Evolutionary conservation across 2,113 vertebrate genomes (phyloP), one percentile per base, ranked within the genome.

Genomic region (Cynocephalus volans): DNA sequence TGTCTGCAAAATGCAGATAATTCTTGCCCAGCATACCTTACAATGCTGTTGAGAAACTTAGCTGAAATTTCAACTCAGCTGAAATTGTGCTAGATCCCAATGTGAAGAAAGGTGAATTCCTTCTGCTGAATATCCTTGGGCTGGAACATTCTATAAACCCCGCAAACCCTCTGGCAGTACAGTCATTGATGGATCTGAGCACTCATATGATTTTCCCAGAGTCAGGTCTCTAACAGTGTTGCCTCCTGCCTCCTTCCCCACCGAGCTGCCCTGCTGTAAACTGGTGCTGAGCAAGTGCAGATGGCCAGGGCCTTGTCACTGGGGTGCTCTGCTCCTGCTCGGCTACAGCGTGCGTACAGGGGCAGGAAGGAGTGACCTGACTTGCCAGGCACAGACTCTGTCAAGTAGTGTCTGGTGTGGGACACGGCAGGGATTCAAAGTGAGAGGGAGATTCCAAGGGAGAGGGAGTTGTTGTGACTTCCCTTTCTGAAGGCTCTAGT

Each of bases 161-260:
- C 6, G 2, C 23, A 45, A 1, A 24, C 36, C 45, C 33, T 33
- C 60, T 18, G 5, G 23, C 64, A 48, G 80, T 36, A 28, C 6
- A 58, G 79, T 52, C 60, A 15, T 33, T 41, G 64, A 50, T 15
- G 4, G 45, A 58, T 60, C 36, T 65, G 73, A 21, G 65, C 0
- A 0, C n/a, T 24, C 8, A 0, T 54, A 2, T 50, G 0, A 8
- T 50, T 58, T 85, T 62, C 67, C 28, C 52, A 18, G 36, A 19
- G 1, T n/a, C 33, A 0, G 9, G 13, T 24, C 24, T 36, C 65
- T 3, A 0, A 48, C 4, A 0, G 54, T 15, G 10, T 45, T 13
- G 11, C 45, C 21, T 36, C 36, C 21, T 33, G 13, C 36, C 12
- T n/a, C 18, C 0, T 18, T 77, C 24, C 62, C 8, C 23, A 2